Base-by-base conservation (phyloP, 2,113 vertebrate species). In the Pantherophis guttatus region DNA sequence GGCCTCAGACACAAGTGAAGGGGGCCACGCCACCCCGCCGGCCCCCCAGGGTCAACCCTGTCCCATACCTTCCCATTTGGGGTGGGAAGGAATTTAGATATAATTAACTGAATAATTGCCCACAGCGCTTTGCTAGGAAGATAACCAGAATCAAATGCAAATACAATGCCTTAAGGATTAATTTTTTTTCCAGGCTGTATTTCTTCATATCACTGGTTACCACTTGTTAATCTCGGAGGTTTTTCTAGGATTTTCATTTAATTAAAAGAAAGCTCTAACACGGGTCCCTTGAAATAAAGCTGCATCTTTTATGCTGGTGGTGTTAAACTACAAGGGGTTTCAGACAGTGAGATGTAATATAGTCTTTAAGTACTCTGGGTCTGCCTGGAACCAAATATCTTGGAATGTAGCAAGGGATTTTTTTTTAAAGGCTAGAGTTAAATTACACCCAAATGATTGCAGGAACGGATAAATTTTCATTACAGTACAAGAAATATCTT, bases 91-190 rank as follows among this genome's bases (percentile, higher is more conserved):
- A 1, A 2, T 10, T 65, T 65, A n/a, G n/a, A 39, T 33, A 39
- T 0, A 0, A 10, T 3, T 50, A 90, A 59, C 1, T 9, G 19
- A 57, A 19, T 24, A 5, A 26, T 6, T 7, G 53, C 26, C 6
- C 24, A 11, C 7, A 62, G n/a, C 23, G 2, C 52, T 70, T 57
- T 58, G 29, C 48, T 23, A 33, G 58, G 62, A n/a, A 59, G 33
- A n/a, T 23, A 26, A 55, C 24, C 0, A 0, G 57, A 50, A 65
- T 44, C 70, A 33, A 39, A 75, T 8, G n/a, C 70, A 75, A 59
- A 3, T 0, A 33, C 2, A 39, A 33, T 75, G 29, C 6, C 70
- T 39, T 19, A 33, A 75, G n/a, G n/a, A 19, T 33, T 39, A 39
- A 8, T 17, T 75, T 33, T 86, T 44, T 86, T 29, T 15, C 26